Percentiles rank a stretch among this genome's conserved stretches.
These are phyloP conservation scores for Orycteropus afer DNA, from an alignment of 2,113 vertebrate species.

Conservation along the genomic window DNA sequence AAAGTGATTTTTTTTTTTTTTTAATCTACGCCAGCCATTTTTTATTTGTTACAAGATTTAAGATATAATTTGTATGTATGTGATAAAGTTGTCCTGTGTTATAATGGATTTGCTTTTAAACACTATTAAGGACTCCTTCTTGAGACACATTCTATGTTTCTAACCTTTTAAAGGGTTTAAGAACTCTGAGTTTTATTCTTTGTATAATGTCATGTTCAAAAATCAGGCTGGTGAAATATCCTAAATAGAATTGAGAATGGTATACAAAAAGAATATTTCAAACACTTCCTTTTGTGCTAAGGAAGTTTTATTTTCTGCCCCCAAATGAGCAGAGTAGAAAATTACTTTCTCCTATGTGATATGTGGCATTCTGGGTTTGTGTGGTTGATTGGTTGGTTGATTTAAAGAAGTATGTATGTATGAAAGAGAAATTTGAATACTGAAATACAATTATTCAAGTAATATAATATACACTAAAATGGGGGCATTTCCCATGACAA, in stretches of 20 bases:
- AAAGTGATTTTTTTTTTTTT: neutral
- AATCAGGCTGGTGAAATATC: neutral
- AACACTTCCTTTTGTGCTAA: neutral
- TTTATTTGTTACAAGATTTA: slow-evolving; percentile 17
- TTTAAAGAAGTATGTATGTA: neutral
- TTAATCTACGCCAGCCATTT: neutral
- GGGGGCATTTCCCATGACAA: neutral
- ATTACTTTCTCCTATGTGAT: neutral
- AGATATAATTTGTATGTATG: neutral
- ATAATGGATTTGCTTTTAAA: neutral
- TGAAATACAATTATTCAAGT: neutral
- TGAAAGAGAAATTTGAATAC: neutral
- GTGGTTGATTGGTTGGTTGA: neutral
- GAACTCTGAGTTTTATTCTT: neutral
- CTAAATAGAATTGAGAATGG: neutral
- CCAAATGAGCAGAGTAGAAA: neutral
- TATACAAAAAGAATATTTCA: neutral
- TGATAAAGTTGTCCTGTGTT: neutral
- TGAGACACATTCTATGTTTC: neutral
- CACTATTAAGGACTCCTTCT: neutral
- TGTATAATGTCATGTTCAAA: neutral
- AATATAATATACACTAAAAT: slow-evolving; percentile 11
- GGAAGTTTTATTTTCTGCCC: neutral
- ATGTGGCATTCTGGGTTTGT: neutral
- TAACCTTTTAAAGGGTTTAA: neutral